These are phyloP conservation scores for human DNA, from an alignment of 2,113 vertebrate species.

Conservation along the genomic window GRCh38 chr3:109657501-109658000, in stretches of 20 bases:
- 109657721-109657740: neutral
- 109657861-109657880: neutral
- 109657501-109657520: neutral
- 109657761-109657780: neutral
- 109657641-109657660: neutral
- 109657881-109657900: neutral
- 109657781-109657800: neutral
- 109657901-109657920: neutral
- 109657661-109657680: neutral
- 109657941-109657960: neutral
- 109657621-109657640: neutral
- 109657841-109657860: neutral
- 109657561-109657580: neutral
- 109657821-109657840: neutral
- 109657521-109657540: conserved; percentile 1
- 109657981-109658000: neutral
- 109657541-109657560: neutral
- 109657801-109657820: too few species aligned
- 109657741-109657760: neutral
- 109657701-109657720: neutral
- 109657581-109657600: conserved; percentile 6
- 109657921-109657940: neutral
- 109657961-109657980: neutral
- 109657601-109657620: neutral
- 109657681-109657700: neutral